These are phyloP conservation scores for Brachyptera risi DNA, from an alignment of 2,888 invertebrate genomes.

Conservation along the genomic window DNA sequence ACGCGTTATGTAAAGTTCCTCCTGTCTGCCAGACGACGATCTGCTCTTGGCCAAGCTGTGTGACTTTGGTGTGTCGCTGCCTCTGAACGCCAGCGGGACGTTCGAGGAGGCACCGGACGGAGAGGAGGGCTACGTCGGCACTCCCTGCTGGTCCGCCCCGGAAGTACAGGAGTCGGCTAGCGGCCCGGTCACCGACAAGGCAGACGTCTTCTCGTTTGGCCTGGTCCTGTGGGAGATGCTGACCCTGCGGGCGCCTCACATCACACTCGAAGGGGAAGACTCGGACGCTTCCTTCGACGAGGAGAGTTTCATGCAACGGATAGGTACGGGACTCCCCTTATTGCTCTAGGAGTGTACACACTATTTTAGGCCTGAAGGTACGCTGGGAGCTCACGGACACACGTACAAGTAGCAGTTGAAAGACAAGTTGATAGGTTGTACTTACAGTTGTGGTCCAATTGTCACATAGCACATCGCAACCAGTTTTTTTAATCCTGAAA, in stretches of 20 bases:
- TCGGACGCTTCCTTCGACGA: slow-evolving; percentile 28
- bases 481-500: no score
- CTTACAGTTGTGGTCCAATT: no score
- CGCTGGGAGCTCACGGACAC: no score
- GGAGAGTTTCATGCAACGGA: slow-evolving; percentile 17
- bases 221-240: slow-evolving; percentile 79
- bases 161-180: slow-evolving; percentile 58
- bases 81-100: slow-evolving; percentile 59
- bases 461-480: no score
- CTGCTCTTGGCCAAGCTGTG: slow-evolving; percentile 72
- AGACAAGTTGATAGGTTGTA: no score
- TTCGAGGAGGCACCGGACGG: slow-evolving; percentile 51
- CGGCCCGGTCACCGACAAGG: slow-evolving; percentile 52
- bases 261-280: slow-evolving; percentile 40
- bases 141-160: slow-evolving; percentile 74
- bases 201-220: slow-evolving; percentile 78
- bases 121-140: slow-evolving; percentile 63
- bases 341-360: no score
- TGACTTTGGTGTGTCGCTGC: slow-evolving; percentile 79
- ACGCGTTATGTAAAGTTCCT: neutral
- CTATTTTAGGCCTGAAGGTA: no score
- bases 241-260: slow-evolving; percentile 64
- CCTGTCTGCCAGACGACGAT: slow-evolving; percentile 54
- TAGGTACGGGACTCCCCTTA: no score
- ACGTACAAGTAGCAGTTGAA: no score